Conservation (phyloP, 2,888 invertebrate genomes). For the Gymnoscelis rufifasciata region DNA sequence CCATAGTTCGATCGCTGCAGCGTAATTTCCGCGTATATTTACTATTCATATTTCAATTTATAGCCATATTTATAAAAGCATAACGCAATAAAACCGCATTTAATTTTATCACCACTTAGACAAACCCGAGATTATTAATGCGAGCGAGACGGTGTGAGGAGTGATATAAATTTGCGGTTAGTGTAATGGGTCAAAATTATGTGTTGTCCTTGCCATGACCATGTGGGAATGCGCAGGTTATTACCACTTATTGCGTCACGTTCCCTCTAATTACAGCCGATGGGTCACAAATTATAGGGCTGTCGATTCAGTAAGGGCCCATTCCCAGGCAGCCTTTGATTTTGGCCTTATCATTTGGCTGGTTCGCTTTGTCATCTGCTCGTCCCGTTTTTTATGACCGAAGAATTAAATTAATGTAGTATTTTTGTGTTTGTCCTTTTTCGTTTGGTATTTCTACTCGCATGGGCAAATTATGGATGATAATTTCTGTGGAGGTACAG, state of each 20-base stretch:
- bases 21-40: background rate
- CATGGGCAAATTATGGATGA: background rate
- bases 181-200: conserved; percentile 73
- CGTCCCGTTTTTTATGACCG: background rate
- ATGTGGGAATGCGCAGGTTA: conserved; percentile 66
- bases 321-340: conserved; percentile 46
- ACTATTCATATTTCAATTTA: background rate
- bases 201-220: conserved; percentile 65
- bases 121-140: conserved; percentile 4
- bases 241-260: conserved; percentile 51
- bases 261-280: conserved; percentile 63
- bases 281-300: conserved; percentile 73
- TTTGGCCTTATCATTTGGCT: conserved; percentile 44
- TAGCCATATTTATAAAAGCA: background rate
- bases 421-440: no score
- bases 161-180: conserved; percentile 60
- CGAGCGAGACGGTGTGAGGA: conserved; percentile 43
- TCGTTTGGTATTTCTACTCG: background rate
- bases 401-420: background rate
- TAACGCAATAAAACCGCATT: background rate
- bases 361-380: conserved; percentile 6
- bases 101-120: conserved; percentile 1
- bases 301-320: conserved; percentile 50
- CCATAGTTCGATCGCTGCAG: background rate
- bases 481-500: no score